These are phyloP conservation scores for Euplexia lucipara DNA, from an alignment of 2,888 invertebrate species.

Conservation along the genomic window DNA sequence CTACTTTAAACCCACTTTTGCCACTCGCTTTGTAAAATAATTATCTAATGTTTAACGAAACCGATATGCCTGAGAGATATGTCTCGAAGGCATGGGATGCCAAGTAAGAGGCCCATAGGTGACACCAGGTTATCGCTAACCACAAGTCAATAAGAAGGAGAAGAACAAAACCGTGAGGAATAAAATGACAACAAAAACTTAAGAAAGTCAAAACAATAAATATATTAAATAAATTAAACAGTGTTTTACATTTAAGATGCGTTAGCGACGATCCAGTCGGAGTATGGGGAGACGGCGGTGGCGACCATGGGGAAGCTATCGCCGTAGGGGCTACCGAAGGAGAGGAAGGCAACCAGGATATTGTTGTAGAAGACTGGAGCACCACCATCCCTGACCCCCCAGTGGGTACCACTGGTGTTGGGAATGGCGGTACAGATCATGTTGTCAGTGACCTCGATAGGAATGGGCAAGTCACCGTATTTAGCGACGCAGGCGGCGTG, in stretches of 20 bases:
- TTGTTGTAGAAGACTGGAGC: conserved; percentile 80
- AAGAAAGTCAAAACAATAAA: neutral
- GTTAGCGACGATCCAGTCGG: conserved; percentile 43
- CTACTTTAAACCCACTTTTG: too few relatives aligned
- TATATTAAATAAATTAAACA: conserved; percentile 18
- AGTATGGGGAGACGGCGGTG: conserved; percentile 34
- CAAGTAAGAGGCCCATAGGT: too few relatives aligned
- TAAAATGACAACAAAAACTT: conserved; percentile 9
- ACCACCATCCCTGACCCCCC: conserved; percentile 78
- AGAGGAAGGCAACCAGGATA: conserved; percentile 73
- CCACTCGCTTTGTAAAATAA: too few relatives aligned
- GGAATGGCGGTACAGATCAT: conserved; percentile 74
- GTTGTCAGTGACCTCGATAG: conserved; percentile 65
- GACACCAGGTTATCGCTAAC: too few relatives aligned
- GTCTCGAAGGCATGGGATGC: too few relatives aligned
- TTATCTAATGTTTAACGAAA: too few relatives aligned
- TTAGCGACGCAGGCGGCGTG: conserved; percentile 70
- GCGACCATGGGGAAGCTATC: conserved; percentile 26
- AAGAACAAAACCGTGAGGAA: neutral
- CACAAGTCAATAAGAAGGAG: neutral
- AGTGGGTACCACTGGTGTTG: conserved; percentile 66
- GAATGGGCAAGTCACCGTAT: conserved; percentile 62
- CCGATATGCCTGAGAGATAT: too few relatives aligned
- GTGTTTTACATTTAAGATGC: conserved; percentile 13
- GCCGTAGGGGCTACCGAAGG: conserved; percentile 36